Evolutionary conservation across 2,113 vertebrate genomes (phyloP).

Genomic region (Gasterosteus nipponicus): DNA sequence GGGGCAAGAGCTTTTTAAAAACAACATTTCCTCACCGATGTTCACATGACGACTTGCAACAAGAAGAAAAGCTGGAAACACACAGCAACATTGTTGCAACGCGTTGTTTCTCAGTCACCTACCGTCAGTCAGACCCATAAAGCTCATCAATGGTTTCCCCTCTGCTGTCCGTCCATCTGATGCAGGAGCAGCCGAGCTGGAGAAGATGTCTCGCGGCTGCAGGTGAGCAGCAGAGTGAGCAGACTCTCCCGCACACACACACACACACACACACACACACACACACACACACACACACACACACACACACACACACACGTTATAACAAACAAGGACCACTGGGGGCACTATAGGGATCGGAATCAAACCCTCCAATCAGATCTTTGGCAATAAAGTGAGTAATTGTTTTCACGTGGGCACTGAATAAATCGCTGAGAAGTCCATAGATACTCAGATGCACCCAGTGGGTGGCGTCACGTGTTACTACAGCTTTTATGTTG

Average conservation of each 20-base stretch:
- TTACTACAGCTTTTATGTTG: neutral
- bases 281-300: neutral
- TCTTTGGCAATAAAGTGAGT: neutral
- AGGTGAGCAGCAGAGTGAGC: slow-evolving; percentile 33
- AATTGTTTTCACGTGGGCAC: neutral
- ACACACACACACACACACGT: neutral
- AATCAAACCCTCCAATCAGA: slow-evolving; percentile 24
- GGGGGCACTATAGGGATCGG: slow-evolving; percentile 20
- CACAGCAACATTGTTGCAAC: neutral
- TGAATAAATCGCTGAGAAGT: neutral
- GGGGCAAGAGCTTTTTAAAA: neutral
- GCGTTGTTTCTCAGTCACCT: neutral
- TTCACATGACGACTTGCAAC: neutral
- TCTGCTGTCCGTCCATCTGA: slow-evolving; percentile 16
- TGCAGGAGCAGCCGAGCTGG: slow-evolving; percentile 16
- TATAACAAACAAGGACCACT: neutral
- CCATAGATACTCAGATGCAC: neutral
- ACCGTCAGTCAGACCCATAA: slow-evolving; percentile 40
- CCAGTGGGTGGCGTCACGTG: no score
- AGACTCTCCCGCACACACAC: neutral
- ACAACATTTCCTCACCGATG: neutral
- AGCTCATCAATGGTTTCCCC: neutral
- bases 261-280: neutral
- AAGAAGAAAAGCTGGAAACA: neutral
- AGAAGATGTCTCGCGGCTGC: slow-evolving; percentile 24